phyloP scores from a whole-genome alignment of 2,113 vertebrate genomes.

The Bombycilla garrulus region DNA sequence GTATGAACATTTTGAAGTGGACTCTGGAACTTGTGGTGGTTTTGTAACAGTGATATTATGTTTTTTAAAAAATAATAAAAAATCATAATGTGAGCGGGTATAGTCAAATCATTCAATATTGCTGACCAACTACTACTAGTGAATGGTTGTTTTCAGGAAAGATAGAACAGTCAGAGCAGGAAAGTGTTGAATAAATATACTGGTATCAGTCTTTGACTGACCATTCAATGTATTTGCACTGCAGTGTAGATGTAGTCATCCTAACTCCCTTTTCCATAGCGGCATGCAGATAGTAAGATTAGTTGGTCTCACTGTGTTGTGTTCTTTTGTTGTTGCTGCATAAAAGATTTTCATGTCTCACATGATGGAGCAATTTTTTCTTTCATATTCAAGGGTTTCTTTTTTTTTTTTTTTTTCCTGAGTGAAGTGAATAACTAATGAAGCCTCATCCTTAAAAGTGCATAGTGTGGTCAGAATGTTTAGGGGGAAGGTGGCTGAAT shows the following conservation, averaged over 20 bases:
- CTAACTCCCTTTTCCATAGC: background rate
- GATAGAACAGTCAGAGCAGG: background rate
- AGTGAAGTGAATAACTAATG: background rate
- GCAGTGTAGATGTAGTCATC: background rate
- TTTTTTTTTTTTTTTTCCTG: background rate
- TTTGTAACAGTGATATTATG: background rate
- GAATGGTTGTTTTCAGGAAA: background rate
- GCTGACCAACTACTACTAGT: background rate
- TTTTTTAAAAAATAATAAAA: background rate
- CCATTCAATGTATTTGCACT: background rate
- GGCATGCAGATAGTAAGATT: background rate
- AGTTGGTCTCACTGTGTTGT: background rate
- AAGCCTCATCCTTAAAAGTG: background rate
- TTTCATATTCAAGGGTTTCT: rapidly evolving
- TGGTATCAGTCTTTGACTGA: background rate
- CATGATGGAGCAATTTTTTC: background rate
- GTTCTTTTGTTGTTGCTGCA: background rate
- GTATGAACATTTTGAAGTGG: background rate
- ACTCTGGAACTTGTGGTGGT: background rate
- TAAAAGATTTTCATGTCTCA: background rate
- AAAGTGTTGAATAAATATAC: background rate
- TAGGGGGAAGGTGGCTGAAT: background rate
- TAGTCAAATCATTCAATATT: background rate
- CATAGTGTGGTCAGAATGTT: background rate
- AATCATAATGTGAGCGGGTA: background rate